phyloP scores from a whole-genome alignment of 2,888 invertebrate genomes.

The Campaea margaritaria region DNA sequence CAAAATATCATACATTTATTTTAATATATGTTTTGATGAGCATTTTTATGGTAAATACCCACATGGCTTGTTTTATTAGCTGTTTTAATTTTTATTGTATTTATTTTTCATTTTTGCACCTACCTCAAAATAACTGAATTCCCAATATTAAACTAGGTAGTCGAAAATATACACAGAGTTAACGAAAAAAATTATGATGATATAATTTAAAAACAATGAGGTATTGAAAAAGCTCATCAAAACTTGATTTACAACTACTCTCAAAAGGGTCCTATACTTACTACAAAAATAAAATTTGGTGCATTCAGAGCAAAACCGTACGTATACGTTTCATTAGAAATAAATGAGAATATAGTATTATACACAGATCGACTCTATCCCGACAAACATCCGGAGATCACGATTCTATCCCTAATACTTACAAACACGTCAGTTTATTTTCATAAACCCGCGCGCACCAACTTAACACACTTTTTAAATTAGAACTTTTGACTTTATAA shows the following conservation, averaged over 20 bases:
- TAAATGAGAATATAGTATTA: constrained; percentile 49
- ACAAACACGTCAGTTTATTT: constrained; percentile 40
- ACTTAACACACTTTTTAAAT: constrained; percentile 26
- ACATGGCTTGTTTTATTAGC: not conserved
- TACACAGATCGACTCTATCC: constrained; percentile 68
- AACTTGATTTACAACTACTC: not conserved
- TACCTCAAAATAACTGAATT: too few relatives aligned
- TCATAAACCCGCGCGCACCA: constrained; percentile 23
- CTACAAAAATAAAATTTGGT: constrained; percentile 39
- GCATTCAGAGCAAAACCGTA: constrained; percentile 37
- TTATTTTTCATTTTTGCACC: too few relatives aligned
- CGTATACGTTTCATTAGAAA: constrained; percentile 30
- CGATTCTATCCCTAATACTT: constrained; percentile 76
- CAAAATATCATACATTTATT: not conserved
- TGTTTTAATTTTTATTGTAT: too few relatives aligned
- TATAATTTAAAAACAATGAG: too few relatives aligned
- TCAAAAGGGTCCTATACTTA: constrained; percentile 20
- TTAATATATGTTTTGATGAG: not conserved
- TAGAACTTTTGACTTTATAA: constrained; percentile 8
- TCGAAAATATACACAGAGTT: too few relatives aligned
- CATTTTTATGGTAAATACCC: not conserved
- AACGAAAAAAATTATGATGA: too few relatives aligned
- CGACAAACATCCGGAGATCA: constrained; percentile 79
- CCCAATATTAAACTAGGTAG: too few relatives aligned
- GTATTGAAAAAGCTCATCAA: not conserved